phyloP scores from a whole-genome alignment of 2,888 invertebrate genomes.

The Rotaria macrura region DNA sequence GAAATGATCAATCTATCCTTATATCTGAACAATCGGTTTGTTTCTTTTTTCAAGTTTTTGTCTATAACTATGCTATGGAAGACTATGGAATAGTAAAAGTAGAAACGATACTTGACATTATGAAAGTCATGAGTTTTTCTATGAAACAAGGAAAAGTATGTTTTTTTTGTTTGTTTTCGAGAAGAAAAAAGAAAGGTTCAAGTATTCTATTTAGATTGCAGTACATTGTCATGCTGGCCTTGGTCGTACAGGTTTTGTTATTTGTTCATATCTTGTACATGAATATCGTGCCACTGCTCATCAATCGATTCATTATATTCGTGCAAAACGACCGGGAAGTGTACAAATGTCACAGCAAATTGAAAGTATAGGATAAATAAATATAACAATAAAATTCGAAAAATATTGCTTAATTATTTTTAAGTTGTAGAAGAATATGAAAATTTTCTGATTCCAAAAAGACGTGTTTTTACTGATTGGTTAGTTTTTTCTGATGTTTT shows the following conservation, averaged over 20 bases:
- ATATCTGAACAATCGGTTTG: not conserved
- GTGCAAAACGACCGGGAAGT: slow-evolving; percentile 29
- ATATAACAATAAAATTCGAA: too few relatives aligned
- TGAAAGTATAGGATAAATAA: not conserved
- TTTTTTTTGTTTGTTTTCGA: too few relatives aligned
- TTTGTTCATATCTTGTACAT: slow-evolving; percentile 28
- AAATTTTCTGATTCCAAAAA: not conserved
- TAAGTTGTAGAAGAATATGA: not conserved
- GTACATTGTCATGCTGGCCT: slow-evolving; percentile 34
- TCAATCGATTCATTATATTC: slow-evolving; percentile 26
- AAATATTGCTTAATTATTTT: not conserved
- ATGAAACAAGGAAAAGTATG: slow-evolving; percentile 24
- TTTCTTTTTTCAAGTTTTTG: slow-evolving; percentile 22
- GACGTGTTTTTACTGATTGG: slow-evolving; percentile 7
- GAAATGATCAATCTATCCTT: not conserved
- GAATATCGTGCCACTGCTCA: slow-evolving; percentile 22
- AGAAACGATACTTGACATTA: slow-evolving; percentile 25
- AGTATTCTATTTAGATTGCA: not conserved
- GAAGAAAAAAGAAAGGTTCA: not conserved
- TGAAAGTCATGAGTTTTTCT: slow-evolving; percentile 28
- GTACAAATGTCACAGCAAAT: slow-evolving; percentile 32
- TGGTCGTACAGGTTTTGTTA: slow-evolving; percentile 32
- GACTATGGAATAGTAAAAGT: slow-evolving; percentile 26
- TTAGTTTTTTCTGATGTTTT: not conserved
- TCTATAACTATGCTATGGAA: slow-evolving; percentile 32